phyloP scores from a whole-genome alignment of 2,113 vertebrate genomes.

The human (Homo sapiens) region GRCh38 chr20:53051501-53052000 shows the following conservation, averaged over 20 bases:
- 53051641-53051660: background rate
- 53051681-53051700: background rate
- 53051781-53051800: background rate
- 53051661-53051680: background rate
- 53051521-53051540: background rate
- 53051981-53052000: background rate
- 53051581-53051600: background rate
- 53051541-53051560: background rate
- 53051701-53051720: background rate
- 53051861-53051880: background rate
- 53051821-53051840: background rate
- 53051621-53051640: background rate
- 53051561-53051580: background rate
- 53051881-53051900: background rate
- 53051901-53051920: background rate
- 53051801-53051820: background rate
- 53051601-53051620: rapidly evolving
- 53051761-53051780: rapidly evolving
- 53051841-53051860: background rate
- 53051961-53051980: background rate
- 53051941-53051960: background rate
- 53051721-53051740: background rate
- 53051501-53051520: background rate
- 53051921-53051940: background rate
- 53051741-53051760: too few relatives aligned